These are phyloP conservation scores for Sycophila sp. DNA, from an alignment of 1,140 invertebrate genomes.

Conservation along the genomic window DNA sequence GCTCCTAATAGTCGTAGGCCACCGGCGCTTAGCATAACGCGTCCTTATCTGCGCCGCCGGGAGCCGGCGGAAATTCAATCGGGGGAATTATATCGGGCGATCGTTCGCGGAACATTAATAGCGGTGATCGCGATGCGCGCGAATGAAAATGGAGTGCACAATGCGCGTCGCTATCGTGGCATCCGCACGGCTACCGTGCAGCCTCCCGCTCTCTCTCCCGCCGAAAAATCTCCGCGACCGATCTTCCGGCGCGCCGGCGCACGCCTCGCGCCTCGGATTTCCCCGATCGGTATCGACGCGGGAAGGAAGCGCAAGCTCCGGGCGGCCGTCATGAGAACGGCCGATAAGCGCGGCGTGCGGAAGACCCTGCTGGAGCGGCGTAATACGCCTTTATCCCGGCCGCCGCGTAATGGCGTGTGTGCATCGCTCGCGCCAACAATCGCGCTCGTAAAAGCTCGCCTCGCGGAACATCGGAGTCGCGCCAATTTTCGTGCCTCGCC, in stretches of 20 bases:
- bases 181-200: neutral
- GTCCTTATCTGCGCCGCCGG: too few species aligned
- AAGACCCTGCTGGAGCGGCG: neutral
- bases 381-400: neutral
- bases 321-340: neutral
- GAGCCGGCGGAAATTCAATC: too few species aligned
- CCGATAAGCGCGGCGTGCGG: neutral
- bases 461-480: slow-evolving; percentile 14
- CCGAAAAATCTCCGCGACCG: slow-evolving; percentile 2
- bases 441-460: neutral
- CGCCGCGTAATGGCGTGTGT: neutral
- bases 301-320: neutral
- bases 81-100: too few species aligned
- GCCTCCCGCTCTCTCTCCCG: slow-evolving; percentile 19
- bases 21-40: neutral
- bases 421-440: too few species aligned
- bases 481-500: neutral
- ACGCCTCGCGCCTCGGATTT: too few species aligned
- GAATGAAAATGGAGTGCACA: too few species aligned
- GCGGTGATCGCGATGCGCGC: neutral
- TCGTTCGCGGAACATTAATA: neutral
- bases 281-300: slow-evolving; percentile 5
- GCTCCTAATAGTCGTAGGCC: neutral
- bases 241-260: too few species aligned
- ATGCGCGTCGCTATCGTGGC: neutral